Conservation (phyloP, 1,140 invertebrate genomes). For the Catajapyx aquilonaris region DNA sequence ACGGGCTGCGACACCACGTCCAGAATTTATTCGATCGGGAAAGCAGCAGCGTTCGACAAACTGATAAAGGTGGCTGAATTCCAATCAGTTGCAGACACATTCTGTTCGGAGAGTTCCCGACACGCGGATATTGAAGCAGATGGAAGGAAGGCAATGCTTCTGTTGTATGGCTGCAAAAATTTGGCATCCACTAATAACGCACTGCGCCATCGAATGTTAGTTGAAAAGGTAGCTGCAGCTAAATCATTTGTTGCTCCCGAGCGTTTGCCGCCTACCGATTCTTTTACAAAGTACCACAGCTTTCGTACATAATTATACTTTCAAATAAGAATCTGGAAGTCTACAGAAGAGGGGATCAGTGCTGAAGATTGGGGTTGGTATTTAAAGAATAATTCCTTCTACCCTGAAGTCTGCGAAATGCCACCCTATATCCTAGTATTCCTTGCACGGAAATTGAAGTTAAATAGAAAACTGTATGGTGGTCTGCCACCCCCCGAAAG, state of each 20-base stretch:
- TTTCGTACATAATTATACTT: too few relatives aligned
- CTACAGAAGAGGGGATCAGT: too few relatives aligned
- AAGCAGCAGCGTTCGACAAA: neutral
- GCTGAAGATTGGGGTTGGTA: too few relatives aligned
- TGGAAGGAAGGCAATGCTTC: neutral
- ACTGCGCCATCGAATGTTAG: neutral
- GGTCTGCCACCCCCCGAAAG: too few relatives aligned
- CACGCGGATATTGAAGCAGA: neutral
- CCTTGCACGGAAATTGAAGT: too few relatives aligned
- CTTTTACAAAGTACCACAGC: too few relatives aligned
- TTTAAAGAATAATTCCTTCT: too few relatives aligned
- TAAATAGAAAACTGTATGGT: too few relatives aligned
- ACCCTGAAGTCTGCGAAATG: too few relatives aligned
- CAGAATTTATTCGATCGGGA: neutral
- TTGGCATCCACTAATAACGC: neutral
- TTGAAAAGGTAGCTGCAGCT: neutral
- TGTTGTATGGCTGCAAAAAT: neutral
- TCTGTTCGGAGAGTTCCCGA: neutral
- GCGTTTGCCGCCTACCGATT: too few relatives aligned
- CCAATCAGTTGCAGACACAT: neutral
- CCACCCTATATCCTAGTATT: too few relatives aligned
- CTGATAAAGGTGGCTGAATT: neutral
- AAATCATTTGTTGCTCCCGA: conserved; percentile 1
- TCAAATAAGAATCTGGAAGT: too few relatives aligned
- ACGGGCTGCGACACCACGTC: neutral